Base-by-base conservation (phyloP, 2,113 vertebrate species). In the Physeter macrocephalus region DNA sequence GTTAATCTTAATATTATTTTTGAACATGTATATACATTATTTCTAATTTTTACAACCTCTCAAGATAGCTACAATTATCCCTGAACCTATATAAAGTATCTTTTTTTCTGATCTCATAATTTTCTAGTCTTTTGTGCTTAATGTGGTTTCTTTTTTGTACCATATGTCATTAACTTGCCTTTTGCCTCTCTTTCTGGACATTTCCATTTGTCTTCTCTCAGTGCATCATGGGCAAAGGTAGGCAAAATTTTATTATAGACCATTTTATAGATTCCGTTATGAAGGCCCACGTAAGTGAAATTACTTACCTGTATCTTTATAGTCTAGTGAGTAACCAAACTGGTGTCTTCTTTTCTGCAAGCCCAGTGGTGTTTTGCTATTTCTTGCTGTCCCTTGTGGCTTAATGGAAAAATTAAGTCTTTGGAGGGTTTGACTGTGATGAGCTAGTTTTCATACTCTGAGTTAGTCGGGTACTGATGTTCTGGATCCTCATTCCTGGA, bases 381-480 rank as follows among this genome's bases (percentile, higher is more conserved):
- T 97, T 90, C 39, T 88, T 93, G 71, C 94, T 96, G 49, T 71
- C 90, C 86, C 72, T n/a, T 94, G 66, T 89, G 43, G 78, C 75
- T 94, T 77, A 86, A 82, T 75, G 52, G 27, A 85, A 91, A 91
- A 96, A 64, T 88, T 90, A 75, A 84, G 4, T 81, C 41, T 94
- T 83, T 27, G 62, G 23, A 31, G 31, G 20, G 2, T 69, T 84
- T 84, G 5, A 64, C 8, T 41, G 9, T 54, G n/a, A 4, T 36
- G 34, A 67, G 8, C 13, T 36, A 10, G 17, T 81, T 88, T 92
- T 94, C 90, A 83, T 27, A 41, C 25, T 81, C 43, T 54, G 34
- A 17, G 11, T 83, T 54, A 83, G 27, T 52, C 91, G 18, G 27
- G 71, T 36, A 43, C 18, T 17, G 36, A 41, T 23, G 11, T 90